These are phyloP conservation scores for Urocitellus parryii DNA, from an alignment of 2,113 vertebrate genomes.

Conservation along the genomic window DNA sequence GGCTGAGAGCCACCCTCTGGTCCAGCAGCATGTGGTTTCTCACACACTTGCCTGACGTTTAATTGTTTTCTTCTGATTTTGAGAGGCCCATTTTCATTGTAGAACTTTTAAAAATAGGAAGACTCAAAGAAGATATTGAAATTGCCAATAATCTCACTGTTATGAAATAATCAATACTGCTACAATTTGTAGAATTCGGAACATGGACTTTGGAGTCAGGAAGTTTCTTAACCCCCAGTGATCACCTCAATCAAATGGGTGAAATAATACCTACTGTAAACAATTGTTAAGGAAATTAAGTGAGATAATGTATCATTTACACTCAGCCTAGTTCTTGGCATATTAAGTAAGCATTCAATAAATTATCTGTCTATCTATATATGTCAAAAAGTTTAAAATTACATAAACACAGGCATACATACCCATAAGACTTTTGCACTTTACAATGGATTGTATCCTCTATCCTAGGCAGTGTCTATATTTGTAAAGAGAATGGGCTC, in stretches of 20 bases:
- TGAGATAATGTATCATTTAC: neutral
- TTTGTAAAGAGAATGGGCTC: neutral
- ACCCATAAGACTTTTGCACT: neutral
- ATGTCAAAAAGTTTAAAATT: neutral
- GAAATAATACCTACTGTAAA: neutral
- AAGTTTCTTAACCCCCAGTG: neutral
- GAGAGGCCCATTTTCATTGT: neutral
- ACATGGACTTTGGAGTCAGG: neutral
- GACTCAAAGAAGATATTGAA: neutral
- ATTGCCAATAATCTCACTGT: slow-evolving; percentile 5
- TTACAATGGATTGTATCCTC: neutral
- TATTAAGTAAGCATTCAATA: neutral
- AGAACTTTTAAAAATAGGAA: slow-evolving; percentile 41
- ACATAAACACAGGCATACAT: neutral
- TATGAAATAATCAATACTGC: neutral
- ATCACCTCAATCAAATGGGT: neutral
- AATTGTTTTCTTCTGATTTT: slow-evolving; percentile 28
- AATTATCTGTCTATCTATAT: neutral
- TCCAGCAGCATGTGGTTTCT: neutral
- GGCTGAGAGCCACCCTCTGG: neutral
- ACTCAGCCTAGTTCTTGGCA: neutral
- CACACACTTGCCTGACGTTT: neutral
- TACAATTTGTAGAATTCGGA: neutral
- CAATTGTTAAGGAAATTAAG: neutral
- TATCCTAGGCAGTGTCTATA: neutral